phyloP scores from a whole-genome alignment of 2,888 invertebrate genomes.

The Acanthoscelides obtectus region DNA sequence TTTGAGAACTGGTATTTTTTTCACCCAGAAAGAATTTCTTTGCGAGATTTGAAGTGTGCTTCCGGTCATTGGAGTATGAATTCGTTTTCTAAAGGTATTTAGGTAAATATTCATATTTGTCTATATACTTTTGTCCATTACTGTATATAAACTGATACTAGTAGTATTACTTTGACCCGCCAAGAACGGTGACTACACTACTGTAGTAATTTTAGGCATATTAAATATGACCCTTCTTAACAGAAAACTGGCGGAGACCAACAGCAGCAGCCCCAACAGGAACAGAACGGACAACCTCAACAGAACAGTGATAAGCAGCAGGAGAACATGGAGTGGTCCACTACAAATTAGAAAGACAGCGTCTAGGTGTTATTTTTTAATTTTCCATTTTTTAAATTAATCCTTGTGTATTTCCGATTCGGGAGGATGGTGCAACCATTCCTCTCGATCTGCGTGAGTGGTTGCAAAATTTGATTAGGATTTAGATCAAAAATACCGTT shows the following conservation, averaged over 20 bases:
- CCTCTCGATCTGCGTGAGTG: not conserved
- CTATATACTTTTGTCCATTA: too few species aligned
- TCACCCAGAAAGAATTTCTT: too few species aligned
- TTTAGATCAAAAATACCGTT: not conserved
- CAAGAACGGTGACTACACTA: too few species aligned
- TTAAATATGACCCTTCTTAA: too few species aligned
- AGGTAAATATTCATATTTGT: too few species aligned
- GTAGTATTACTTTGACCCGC: too few species aligned
- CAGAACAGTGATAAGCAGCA: constrained; percentile 17
- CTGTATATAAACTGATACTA: too few species aligned
- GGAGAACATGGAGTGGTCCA: constrained; percentile 26
- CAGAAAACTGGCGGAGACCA: constrained; percentile 15
- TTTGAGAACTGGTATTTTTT: too few species aligned
- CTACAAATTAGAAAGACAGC: constrained; percentile 19
- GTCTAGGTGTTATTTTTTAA: constrained; percentile 5
- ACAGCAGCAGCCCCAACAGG: constrained; percentile 11
- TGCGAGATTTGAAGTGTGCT: too few species aligned
- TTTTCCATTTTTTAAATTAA: constrained; percentile 18
- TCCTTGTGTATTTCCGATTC: constrained; percentile 7
- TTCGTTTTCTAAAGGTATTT: too few species aligned
- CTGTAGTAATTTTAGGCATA: too few species aligned
- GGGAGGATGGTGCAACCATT: not conserved
- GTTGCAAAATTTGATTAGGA: not conserved
- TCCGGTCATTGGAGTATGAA: too few species aligned
- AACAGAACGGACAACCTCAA: constrained; percentile 11